Conservation (phyloP, 2,797 vertebrate genomes). For the Leptatherina wallacei region DNA sequence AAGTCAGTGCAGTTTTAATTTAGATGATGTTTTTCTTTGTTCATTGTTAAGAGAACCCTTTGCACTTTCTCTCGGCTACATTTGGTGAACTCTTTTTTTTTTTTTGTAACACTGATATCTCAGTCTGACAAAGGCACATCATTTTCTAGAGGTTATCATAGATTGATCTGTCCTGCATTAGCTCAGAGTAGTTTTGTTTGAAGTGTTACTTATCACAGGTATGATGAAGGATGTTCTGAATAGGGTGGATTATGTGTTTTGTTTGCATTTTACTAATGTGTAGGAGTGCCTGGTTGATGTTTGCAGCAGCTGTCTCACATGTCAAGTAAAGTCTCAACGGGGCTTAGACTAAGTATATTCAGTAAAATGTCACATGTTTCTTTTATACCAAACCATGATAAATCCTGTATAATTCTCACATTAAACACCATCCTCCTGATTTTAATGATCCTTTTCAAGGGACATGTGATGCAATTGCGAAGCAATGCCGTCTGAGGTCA, state of each 20-base stretch:
- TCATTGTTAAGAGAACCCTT: neutral
- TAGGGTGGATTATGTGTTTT: neutral
- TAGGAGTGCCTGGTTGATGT: neutral
- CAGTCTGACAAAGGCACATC: neutral
- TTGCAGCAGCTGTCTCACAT: slow-evolving; percentile 4
- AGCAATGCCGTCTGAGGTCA: slow-evolving; percentile 39
- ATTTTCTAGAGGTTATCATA: neutral
- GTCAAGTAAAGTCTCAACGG: slow-evolving; percentile 1
- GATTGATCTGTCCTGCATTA: neutral
- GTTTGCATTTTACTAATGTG: neutral
- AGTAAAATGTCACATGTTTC: neutral
- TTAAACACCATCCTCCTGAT: neutral
- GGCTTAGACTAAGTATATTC: neutral
- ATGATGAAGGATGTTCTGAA: neutral
- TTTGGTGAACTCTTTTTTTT: too few relatives aligned
- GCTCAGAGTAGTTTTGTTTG: neutral
- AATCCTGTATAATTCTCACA: neutral
- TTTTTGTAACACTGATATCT: too few relatives aligned
- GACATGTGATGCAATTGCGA: neutral
- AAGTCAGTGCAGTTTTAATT: neutral
- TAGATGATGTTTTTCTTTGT: neutral
- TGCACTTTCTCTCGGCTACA: neutral
- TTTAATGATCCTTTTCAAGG: neutral
- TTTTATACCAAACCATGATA: neutral
- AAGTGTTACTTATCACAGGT: neutral